Evolutionary conservation across 2,888 invertebrate genomes (phyloP).

Genomic region (Mystacides longicornis): DNA sequence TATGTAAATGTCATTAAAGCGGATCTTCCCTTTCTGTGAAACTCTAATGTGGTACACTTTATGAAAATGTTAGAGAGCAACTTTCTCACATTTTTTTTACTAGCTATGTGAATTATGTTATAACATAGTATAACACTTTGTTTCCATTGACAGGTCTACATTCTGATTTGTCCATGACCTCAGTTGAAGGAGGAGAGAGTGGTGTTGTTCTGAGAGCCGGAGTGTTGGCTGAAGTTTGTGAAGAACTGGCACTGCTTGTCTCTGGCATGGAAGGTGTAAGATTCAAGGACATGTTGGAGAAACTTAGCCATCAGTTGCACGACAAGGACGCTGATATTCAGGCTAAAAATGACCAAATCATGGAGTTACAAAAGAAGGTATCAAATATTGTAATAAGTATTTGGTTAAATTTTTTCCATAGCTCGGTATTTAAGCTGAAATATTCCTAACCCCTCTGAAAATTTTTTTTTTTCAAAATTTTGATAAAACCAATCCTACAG

Average conservation of each 20-base stretch:
- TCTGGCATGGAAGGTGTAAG: constrained; percentile 67
- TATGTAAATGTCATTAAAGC: no score
- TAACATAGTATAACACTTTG: no score
- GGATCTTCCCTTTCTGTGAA: no score
- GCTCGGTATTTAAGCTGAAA: no score
- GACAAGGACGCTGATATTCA: constrained; percentile 76
- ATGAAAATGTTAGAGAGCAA: no score
- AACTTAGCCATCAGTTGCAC: constrained; percentile 65
- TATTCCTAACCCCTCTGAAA: no score
- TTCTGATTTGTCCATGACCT: constrained; percentile 60
- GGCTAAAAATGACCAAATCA: constrained; percentile 68
- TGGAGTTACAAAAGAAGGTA: constrained; percentile 75
- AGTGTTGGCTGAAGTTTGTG: constrained; percentile 62
- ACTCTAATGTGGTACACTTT: no score
- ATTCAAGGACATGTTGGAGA: constrained; percentile 68
- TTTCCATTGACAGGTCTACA: constrained; percentile 64
- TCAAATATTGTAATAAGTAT: constrained; percentile 29
- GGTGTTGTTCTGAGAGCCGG: constrained; percentile 45
- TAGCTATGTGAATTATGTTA: no score
- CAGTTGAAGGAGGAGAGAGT: constrained; percentile 49
- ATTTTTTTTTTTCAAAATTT: no score
- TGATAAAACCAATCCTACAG: no score
- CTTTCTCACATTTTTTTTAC: no score
- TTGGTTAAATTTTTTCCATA: no score
- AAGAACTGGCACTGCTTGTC: constrained; percentile 66